phyloP scores from a whole-genome alignment of 2,113 vertebrate species.

The Melanostigma gelatinosum region DNA sequence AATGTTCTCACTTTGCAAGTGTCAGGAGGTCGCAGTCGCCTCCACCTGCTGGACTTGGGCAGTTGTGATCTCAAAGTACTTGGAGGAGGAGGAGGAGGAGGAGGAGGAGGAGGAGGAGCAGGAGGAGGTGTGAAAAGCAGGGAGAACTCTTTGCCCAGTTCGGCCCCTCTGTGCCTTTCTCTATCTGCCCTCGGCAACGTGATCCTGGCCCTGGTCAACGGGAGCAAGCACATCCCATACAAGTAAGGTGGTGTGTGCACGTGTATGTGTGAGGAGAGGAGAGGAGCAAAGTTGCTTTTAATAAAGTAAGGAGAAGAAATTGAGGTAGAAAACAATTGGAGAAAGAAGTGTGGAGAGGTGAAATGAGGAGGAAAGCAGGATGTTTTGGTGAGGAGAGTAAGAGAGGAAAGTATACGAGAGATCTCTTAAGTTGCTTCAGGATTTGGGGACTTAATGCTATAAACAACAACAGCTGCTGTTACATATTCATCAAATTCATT shows the following conservation, averaged over 20 bases:
- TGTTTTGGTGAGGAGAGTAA: constrained; percentile 17
- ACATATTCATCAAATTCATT: constrained; percentile 74
- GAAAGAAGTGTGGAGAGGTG: neutral
- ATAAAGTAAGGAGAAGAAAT: constrained; percentile 4
- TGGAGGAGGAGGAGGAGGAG: constrained; percentile 80
- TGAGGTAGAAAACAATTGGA: constrained; percentile 9
- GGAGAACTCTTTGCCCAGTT: constrained; percentile 73
- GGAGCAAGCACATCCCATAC: constrained; percentile 98
- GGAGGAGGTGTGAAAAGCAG: constrained; percentile 52
- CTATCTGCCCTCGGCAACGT: constrained; percentile 97
- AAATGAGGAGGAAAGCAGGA: constrained; percentile 13
- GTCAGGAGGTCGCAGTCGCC: constrained; percentile 97
- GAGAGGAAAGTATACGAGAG: constrained; percentile 11
- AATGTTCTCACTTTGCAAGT: constrained; percentile 79
- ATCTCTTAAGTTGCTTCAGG: constrained; percentile 41
- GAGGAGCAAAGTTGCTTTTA: neutral
- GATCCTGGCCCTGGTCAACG: constrained; percentile 98
- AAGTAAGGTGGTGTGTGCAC: constrained; percentile 85
- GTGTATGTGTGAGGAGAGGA: neutral
- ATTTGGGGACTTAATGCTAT: constrained; percentile 65
- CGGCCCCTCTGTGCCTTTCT: constrained; percentile 91
- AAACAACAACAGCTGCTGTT: constrained; percentile 79
- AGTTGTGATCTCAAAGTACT: constrained; percentile 92
- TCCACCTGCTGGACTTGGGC: constrained; percentile 97
- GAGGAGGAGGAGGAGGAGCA: constrained; percentile 64